Base-by-base conservation (phyloP, 2,113 vertebrate species). In the Elanus axillaris region DNA sequence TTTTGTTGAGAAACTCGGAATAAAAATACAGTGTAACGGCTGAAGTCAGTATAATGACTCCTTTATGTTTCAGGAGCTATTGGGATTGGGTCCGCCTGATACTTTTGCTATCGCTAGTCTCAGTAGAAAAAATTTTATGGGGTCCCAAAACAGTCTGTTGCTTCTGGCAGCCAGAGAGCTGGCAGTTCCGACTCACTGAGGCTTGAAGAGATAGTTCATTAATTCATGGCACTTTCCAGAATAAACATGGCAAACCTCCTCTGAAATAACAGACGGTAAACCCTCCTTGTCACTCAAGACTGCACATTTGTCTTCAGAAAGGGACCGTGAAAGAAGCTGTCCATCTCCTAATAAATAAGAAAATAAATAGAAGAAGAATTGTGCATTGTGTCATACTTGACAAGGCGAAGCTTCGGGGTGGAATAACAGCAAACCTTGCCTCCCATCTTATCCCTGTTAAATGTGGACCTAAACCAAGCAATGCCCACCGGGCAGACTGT, bases 121-220 rank as follows among this genome's bases (percentile, higher is more conserved):
- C 71, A 79, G 94, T 94, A 78, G 95, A 96, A 97, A 93, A 48
- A 93, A 66, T 90, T 93, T 96, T 96, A 97, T 90, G 85, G 88
- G 75, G 75, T 97, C 90, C 93, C 90, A 88, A 91, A 96, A 73
- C 73, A 95, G 85, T 93, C 87, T 97, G 81, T 97, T 97, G 71
- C 95, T 95, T 93, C 96, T 97, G 95, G 96, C 95, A 96, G 93
- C 42, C 53, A 6, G 78, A 22, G 81, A 93, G 84, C 74, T 97
- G 95, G 96, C 97, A 95, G 95, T 85, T 93, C 67, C 0, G 1
- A 77, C 72, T 95, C 90, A 88, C 92, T 96, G 90, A 96, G 82
- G 88, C 95, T 92, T 94, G 95, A 96, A 96, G 88, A 95, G 96
- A 94, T 95, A 96, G 93, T 92, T 94, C 94, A 97, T 97, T 96